Conservation (phyloP, 2,797 vertebrate species). For the Eulemur coronatus region DNA sequence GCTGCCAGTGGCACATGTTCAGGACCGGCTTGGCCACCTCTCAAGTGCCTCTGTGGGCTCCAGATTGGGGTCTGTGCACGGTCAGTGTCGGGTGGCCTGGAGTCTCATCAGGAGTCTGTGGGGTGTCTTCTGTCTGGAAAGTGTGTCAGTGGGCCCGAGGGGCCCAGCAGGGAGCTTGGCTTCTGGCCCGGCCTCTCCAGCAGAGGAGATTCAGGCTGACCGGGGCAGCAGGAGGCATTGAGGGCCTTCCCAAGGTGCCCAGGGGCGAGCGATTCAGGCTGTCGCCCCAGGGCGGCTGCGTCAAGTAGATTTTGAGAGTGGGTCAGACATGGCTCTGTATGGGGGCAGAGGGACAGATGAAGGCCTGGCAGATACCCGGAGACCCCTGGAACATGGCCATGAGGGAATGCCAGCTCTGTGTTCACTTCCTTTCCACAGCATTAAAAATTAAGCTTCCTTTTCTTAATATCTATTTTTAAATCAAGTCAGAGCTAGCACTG, state of each 20-base stretch:
- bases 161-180: background rate
- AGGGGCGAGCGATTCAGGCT: background rate
- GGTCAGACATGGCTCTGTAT: background rate
- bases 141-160: background rate
- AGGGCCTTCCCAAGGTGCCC: background rate
- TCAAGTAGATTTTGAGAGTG: background rate
- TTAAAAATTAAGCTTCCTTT: constrained; percentile 80
- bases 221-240: background rate
- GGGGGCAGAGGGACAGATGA: background rate
- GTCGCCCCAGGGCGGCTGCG: background rate
- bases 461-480: constrained; percentile 82
- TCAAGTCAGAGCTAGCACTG: constrained; percentile 67
- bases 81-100: rapidly evolving
- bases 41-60: background rate
- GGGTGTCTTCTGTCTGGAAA: background rate
- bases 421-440: constrained; percentile 73
- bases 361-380: background rate
- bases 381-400: background rate
- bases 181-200: background rate
- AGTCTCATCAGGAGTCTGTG: background rate
- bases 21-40: background rate
- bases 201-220: background rate
- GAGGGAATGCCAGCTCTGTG: constrained; percentile 38
- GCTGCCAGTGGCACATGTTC: rapidly evolving
- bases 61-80: background rate